A percentile compares a stretch with the other conserved stretches of the same genome.
phyloP scores from a whole-genome alignment of 92 coral and sea anemone genomes.

The Siderastrea radians region DNA sequence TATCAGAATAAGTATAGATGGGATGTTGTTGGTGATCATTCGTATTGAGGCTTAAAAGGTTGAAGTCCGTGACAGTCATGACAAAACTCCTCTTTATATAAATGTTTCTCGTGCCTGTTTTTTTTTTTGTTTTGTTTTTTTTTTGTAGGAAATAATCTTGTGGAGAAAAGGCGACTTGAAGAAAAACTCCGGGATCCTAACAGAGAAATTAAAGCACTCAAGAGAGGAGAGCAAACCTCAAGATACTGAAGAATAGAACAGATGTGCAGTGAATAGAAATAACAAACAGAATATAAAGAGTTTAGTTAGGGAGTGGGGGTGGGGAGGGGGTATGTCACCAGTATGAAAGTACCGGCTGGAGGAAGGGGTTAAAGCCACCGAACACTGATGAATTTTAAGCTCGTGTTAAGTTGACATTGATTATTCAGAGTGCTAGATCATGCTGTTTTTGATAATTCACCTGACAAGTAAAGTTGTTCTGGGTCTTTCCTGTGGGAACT shows the following conservation, averaged over 20 bases:
- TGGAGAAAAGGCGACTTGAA: slow-evolving; percentile 97
- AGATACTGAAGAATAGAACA: slow-evolving; percentile 58
- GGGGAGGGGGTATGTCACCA: not conserved
- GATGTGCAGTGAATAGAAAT: not conserved
- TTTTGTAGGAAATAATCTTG: slow-evolving; percentile 85
- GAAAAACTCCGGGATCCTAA: slow-evolving; percentile 73
- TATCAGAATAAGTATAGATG: too few species aligned
- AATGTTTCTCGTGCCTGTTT: not conserved
- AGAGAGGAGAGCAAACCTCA: slow-evolving; percentile 73
- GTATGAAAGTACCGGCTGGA: too few species aligned
- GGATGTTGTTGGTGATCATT: too few species aligned
- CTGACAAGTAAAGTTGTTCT: too few species aligned
- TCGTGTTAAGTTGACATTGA: too few species aligned
- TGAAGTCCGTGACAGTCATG: too few species aligned
- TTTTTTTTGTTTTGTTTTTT: not conserved
- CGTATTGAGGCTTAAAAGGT: too few species aligned
- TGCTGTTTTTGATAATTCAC: too few species aligned
- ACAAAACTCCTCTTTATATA: not conserved
- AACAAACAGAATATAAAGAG: slow-evolving; percentile 4
- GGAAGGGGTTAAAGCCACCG: too few species aligned
- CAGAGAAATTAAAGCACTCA: slow-evolving; percentile 73
- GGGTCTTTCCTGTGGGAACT: too few species aligned
- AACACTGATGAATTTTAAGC: too few species aligned
- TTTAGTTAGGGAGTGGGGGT: not conserved
- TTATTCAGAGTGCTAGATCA: too few species aligned